A percentile compares a stretch with the other conserved stretches of the same genome.
phyloP scores from a whole-genome alignment of 2,888 invertebrate genomes.

The Isotomurus palustris region DNA sequence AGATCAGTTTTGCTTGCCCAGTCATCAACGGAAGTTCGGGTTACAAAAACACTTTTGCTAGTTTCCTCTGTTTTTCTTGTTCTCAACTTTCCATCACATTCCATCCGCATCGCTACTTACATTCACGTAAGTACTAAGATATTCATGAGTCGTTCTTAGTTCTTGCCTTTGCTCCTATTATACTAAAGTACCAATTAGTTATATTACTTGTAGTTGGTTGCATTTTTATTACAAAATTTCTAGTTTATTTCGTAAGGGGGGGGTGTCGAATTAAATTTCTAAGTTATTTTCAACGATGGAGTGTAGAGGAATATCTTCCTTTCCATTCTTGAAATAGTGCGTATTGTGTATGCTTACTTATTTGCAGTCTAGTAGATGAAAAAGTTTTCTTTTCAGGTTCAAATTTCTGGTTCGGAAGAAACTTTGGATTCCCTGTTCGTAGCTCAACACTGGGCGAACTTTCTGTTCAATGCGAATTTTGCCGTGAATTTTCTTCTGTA shows the following conservation, averaged over 20 bases:
- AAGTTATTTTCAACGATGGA: neutral
- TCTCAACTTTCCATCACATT: slow-evolving; percentile 71
- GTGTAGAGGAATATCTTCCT: neutral
- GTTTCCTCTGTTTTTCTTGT: slow-evolving; percentile 74
- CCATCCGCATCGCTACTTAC: slow-evolving; percentile 63
- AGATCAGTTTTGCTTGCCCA: no score
- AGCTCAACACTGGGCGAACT: slow-evolving; percentile 49
- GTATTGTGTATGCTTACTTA: neutral
- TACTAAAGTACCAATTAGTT: neutral
- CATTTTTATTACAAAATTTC: no score
- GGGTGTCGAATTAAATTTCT: neutral
- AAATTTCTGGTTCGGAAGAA: slow-evolving; percentile 17
- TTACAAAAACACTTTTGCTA: slow-evolving; percentile 76
- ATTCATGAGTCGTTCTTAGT: neutral
- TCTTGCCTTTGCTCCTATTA: neutral
- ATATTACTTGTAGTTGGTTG: no score
- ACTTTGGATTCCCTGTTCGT: slow-evolving; percentile 21
- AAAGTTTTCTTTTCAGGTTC: slow-evolving; percentile 22
- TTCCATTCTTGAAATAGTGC: neutral
- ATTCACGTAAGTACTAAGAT: slow-evolving; percentile 54
- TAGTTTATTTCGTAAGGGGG: no score
- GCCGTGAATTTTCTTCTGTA: slow-evolving; percentile 78
- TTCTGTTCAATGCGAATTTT: slow-evolving; percentile 74
- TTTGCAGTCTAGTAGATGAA: slow-evolving; percentile 1
- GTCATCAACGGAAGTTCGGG: slow-evolving; percentile 44